Evolutionary conservation across 2,888 invertebrate genomes (phyloP), one percentile per base, ranked within the genome.

Genomic region (Rhaphigaster nebulosa): DNA sequence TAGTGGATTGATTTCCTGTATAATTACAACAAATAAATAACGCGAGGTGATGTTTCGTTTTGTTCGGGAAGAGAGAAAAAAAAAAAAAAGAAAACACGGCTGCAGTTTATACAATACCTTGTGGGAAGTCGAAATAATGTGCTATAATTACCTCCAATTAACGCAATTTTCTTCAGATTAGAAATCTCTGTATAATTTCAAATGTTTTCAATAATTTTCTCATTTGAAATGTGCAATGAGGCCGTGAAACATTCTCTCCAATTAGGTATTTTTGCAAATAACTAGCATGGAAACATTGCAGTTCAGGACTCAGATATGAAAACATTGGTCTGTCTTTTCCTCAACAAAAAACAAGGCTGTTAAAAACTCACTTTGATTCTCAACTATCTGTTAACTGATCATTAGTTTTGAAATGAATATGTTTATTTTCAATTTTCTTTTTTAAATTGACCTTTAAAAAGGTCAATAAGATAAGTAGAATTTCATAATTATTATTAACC

Each of bases 21-120:
- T 76, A 76, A 76, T 76, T 76, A 76, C 20, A 38, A 38, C 70
- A 34, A 76, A 76, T 76, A 76, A 76, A 76, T 76, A 76, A 76
- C 34, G 70, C 20, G 38, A 23, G 34, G 70, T 8, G 20, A 0
- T 76, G 34, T 76, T 76, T 23, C 70, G 38, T 38, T 76, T 76
- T 76, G 70, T 76, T 29, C 15, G 5, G 29, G 15, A 29, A 3
- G 12, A 29, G 65, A 29, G 23, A 15, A 76, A 76, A 34, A 20
- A 38, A 34, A 65, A 65, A 18, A 3, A 29, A 29, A n/a, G 12
- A n/a, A 60, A 13, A n/a, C 38, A 38, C 38, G 65, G 29, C 5
- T 76, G 70, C 70, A 76, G 70, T 76, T 38, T 5, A 38, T 8
- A 76, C 20, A 76, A 76, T 38, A 38, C 34, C 70, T 38, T 18